These are phyloP conservation scores for Liparis tanakae DNA, from an alignment of 2,797 vertebrate genomes.

Conservation along the genomic window DNA sequence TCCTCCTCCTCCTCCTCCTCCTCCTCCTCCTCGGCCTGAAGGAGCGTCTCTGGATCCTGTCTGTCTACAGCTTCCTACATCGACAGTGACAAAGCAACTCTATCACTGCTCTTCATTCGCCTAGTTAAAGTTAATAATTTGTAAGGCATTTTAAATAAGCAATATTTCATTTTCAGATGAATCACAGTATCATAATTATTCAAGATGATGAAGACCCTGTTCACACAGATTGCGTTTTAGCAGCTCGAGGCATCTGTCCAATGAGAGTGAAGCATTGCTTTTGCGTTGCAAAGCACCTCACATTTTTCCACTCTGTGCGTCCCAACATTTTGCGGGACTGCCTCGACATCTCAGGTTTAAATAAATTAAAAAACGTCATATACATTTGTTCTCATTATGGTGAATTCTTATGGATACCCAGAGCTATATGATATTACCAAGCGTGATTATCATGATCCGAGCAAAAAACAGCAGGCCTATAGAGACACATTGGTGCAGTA, in stretches of 20 bases:
- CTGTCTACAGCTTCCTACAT: slow-evolving; percentile 63
- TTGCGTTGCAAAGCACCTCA: neutral
- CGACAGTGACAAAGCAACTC: slow-evolving; percentile 59
- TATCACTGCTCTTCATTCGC: slow-evolving; percentile 50
- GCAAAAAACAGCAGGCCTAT: neutral
- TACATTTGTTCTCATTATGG: neutral
- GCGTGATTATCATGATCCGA: neutral
- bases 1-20: slow-evolving; percentile 23
- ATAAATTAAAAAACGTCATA: neutral
- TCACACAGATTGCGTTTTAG: neutral
- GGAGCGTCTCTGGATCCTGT: slow-evolving; percentile 53
- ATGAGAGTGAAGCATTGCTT: neutral
- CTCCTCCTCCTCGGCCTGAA: slow-evolving; percentile 32
- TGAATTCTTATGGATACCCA: too few species aligned
- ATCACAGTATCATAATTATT: slow-evolving; percentile 6
- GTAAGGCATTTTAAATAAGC: slow-evolving; percentile 32
- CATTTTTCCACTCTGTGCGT: neutral
- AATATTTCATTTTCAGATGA: slow-evolving; percentile 48
- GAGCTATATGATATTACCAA: neutral
- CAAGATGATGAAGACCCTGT: neutral
- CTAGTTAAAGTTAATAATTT: slow-evolving; percentile 45
- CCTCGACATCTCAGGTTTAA: too few species aligned
- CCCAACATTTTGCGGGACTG: neutral
- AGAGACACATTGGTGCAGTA: neutral
- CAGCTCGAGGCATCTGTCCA: neutral